Evolutionary conservation across 2,888 invertebrate species (phyloP).

Genomic region (Tenthredo distinguenda): DNA sequence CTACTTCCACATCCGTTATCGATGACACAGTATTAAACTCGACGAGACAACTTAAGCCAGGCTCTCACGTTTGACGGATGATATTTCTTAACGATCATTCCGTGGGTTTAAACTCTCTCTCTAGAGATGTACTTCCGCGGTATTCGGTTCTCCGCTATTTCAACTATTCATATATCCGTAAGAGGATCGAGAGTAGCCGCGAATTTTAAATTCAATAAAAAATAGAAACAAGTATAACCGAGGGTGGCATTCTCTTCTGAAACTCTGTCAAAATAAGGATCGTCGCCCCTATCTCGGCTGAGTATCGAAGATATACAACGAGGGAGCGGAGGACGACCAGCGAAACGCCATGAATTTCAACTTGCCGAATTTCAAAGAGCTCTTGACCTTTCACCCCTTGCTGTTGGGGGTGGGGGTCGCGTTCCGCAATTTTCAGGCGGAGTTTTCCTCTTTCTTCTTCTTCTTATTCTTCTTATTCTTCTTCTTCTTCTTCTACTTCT

Average conservation of each 20-base stretch:
- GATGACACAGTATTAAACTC: constrained; percentile 20
- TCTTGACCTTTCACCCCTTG: constrained; percentile 51
- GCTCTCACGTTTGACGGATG: constrained; percentile 30
- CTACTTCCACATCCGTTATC: constrained; percentile 12
- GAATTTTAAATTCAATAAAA: background rate
- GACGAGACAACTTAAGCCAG: constrained; percentile 32
- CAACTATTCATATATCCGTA: background rate
- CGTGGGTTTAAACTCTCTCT: constrained; percentile 12
- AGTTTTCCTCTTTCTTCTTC: background rate
- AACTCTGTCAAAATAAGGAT: background rate
- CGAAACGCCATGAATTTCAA: constrained; percentile 51
- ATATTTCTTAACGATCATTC: constrained; percentile 17
- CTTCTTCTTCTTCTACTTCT: background rate
- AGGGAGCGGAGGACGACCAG: constrained; percentile 38
- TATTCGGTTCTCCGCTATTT: background rate
- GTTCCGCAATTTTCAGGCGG: constrained; percentile 29
- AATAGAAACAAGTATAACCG: background rate
- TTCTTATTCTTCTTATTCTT: background rate
- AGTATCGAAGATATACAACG: constrained; percentile 14
- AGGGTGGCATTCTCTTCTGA: background rate
- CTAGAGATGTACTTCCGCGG: background rate
- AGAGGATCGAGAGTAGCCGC: background rate
- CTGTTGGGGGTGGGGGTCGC: background rate
- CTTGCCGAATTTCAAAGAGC: constrained; percentile 50
- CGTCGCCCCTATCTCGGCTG: background rate